Evolutionary conservation across 1,140 invertebrate genomes (phyloP).

Genomic region (Phymorhynchus buccinoides): DNA sequence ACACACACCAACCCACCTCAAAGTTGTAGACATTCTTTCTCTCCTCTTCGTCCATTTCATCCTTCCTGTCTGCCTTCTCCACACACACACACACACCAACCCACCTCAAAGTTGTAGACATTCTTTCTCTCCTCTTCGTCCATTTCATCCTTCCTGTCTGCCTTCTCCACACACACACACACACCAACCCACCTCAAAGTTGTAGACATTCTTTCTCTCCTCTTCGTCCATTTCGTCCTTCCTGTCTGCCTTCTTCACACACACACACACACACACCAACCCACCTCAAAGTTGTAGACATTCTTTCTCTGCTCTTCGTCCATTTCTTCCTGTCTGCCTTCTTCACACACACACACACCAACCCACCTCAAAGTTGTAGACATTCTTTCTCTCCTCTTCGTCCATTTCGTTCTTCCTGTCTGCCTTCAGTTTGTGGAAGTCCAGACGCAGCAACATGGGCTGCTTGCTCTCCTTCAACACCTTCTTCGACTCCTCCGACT

Average conservation of each 20-base stretch:
- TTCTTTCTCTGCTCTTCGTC: slow-evolving; percentile 58
- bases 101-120: slow-evolving; percentile 63
- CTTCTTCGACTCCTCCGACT: slow-evolving; percentile 48
- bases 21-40: slow-evolving; percentile 63
- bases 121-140: slow-evolving; percentile 58
- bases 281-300: slow-evolving; percentile 63
- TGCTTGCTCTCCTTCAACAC: slow-evolving; percentile 51
- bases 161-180: slow-evolving; percentile 44
- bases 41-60: slow-evolving; percentile 58
- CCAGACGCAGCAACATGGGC: slow-evolving; percentile 53
- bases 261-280: neutral
- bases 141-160: slow-evolving; percentile 59
- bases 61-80: slow-evolving; percentile 60
- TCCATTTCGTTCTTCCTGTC: slow-evolving; percentile 60
- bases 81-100: neutral
- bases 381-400: slow-evolving; percentile 56
- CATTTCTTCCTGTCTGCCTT: slow-evolving; percentile 62
- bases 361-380: slow-evolving; percentile 63
- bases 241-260: slow-evolving; percentile 60
- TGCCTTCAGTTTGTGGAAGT: slow-evolving; percentile 65
- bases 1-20: slow-evolving; percentile 45
- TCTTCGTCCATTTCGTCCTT: slow-evolving; percentile 59
- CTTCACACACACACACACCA: neutral
- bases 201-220: slow-evolving; percentile 60
- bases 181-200: slow-evolving; percentile 53